Evolutionary conservation across 2,888 invertebrate genomes (phyloP), one percentile per base, ranked within the genome.

Genomic region (Gari tellinella): DNA sequence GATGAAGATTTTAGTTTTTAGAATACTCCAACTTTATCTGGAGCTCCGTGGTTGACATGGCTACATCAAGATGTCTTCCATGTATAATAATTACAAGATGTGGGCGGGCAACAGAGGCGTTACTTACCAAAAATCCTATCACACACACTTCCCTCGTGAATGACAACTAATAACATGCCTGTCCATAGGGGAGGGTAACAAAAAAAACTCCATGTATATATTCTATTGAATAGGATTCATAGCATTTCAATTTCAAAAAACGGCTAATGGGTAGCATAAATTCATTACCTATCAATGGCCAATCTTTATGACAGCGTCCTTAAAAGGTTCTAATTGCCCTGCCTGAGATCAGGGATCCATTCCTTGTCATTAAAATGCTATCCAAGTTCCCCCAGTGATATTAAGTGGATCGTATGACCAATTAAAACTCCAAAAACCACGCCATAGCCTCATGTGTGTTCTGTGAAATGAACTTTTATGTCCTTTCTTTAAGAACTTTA

Each of bases 381-480:
- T 58, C 46, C 64, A 23, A 46, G 64, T 46, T 26, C 55, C 64
- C 60, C 67, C 38, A 25, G 58, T 52, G 63, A 49, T 45, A 64
- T 58, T 53, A 60, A 64, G 56, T 46, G 52, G 63, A 70, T 70
- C 70, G 60, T 58, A 60, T 70, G 64, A 70, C 64, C 70, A 70
- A 64, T 70, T 70, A 70, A 53, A 63, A 64, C 48, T 38, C 31
- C 3, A 17, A 55, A 64, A 55, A 64, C 45, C 8, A 25, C 31
- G 37, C 48, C 43, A 56, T 46, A 10, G n/a, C 46, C 64, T 64
- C 64, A 55, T 46, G 58, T 61, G 55, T 48, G 55, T 37, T 61
- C 48, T 25, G 38, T 25, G 26, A 67, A 55, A 61, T 60, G 45
- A 67, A 61, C 67, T 55, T 67, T 67, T 55, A 61, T 67, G 61